Evolutionary conservation across 2,797 vertebrate genomes (phyloP), one percentile per base, ranked within the genome.

Genomic region (Tinamus major): DNA sequence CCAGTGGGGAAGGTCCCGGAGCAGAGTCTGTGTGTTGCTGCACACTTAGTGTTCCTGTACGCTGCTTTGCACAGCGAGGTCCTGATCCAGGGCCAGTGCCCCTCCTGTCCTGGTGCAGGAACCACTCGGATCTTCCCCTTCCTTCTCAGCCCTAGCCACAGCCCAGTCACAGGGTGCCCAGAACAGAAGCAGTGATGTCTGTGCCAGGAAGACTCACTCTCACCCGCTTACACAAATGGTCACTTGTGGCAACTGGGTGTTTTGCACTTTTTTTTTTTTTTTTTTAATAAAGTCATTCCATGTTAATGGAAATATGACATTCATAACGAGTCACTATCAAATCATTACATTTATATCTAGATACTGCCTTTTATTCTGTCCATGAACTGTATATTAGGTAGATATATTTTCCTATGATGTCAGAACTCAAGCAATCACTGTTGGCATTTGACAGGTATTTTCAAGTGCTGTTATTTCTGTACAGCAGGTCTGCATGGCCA

Each of bases 401-500:
- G 26, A 59, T 3, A 7, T 68, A 61, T 31, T 76, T 92, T 71
- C 19, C 13, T 49, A 1, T 46, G 15, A 31, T 49, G 18, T 46
- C 48, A 79, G 39, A 68, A 42, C 64, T 39, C 3, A 86, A 65
- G 20, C 33, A 67, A 48, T 77, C 53, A 70, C 48, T 64, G 58
- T 31, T 78, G 74, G 64, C 65, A 70, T 74, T 79, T 53, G 19
- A 79, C 33, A 8, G 41, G 70, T 68, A 39, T 58, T 86, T 51
- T 74, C 56, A 77, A 79, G 31, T n/a, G 48, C 29, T 77, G 12
- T 51, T 95, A 42, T 87, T 94, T 90, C 56, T 64, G 67, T 18
- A 31, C 13, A 62, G 67, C 81, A 46, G 59, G 27, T 72, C 39
- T 53, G 35, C 5, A 59, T 72, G 49, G 29, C 53, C 13, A 44